A percentile compares a stretch with the other conserved stretches of the same genome.
Conservation (phyloP, 2,113 vertebrate species). For the Pavo muticus region DNA sequence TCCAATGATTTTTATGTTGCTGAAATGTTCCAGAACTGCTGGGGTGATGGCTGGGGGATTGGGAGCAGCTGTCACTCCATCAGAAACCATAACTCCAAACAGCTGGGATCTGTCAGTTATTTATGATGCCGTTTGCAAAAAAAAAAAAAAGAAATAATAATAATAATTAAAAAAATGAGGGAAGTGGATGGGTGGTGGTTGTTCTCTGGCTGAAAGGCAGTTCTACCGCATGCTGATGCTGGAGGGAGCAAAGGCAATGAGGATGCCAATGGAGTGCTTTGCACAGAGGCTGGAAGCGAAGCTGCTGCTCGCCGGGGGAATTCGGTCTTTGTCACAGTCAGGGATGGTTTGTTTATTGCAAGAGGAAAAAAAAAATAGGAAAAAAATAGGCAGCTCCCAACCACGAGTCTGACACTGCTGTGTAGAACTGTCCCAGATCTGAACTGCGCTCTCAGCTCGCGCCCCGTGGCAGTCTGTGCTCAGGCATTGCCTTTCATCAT, state of each 20-base stretch:
- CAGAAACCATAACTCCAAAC: constrained; percentile 80
- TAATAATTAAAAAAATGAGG: background rate
- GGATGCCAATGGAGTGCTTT: background rate
- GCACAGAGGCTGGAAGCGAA: background rate
- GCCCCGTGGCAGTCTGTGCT: background rate
- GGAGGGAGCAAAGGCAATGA: background rate
- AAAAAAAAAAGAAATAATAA: background rate
- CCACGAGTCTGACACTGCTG: background rate
- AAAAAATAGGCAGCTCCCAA: background rate
- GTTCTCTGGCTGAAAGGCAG: background rate
- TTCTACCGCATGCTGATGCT: background rate
- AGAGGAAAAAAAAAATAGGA: background rate
- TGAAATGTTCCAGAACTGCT: constrained; percentile 74
- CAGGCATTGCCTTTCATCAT: background rate
- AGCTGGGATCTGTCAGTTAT: constrained; percentile 83
- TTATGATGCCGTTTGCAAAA: constrained; percentile 20
- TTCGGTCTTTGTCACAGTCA: background rate
- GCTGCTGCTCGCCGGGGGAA: background rate
- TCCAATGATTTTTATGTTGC: constrained; percentile 83
- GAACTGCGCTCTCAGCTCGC: background rate
- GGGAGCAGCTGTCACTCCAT: constrained; percentile 84
- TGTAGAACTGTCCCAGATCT: background rate
- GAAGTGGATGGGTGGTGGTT: constrained; percentile 38
- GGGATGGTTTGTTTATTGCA: background rate
- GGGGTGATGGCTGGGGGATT: constrained; percentile 77